Percentiles rank a stretch among this genome's conserved stretches.
phyloP scores from a whole-genome alignment of 2,888 invertebrate species.

The Campaea margaritaria region DNA sequence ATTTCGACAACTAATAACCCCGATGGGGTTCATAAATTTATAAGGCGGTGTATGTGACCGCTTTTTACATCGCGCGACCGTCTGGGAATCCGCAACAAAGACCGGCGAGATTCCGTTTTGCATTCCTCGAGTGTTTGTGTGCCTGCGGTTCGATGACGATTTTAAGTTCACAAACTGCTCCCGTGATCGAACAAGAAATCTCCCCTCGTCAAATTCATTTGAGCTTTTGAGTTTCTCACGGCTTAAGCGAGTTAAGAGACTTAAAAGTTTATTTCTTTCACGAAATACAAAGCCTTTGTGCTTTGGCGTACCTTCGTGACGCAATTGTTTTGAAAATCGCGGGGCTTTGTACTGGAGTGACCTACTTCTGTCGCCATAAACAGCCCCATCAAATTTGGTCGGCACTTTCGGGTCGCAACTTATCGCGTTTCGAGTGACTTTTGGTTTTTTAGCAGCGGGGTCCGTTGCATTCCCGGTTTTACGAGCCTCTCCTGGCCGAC shows the following conservation, averaged over 20 bases:
- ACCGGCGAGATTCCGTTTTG: constrained; percentile 79
- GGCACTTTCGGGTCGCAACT: constrained; percentile 63
- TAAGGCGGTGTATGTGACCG: constrained; percentile 74
- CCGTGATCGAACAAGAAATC: constrained; percentile 57
- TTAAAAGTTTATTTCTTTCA: constrained; percentile 39
- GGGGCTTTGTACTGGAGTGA: constrained; percentile 62
- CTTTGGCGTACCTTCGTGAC: constrained; percentile 31
- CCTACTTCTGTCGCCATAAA: constrained; percentile 76
- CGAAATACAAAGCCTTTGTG: constrained; percentile 27
- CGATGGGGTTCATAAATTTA: constrained; percentile 58
- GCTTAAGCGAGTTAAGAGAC: constrained; percentile 37
- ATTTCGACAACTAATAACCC: constrained; percentile 78
- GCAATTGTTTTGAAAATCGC: constrained; percentile 41
- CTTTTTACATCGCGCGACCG: constrained; percentile 76
- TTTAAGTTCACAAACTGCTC: constrained; percentile 66
- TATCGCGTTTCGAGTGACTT: constrained; percentile 60
- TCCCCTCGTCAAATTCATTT: constrained; percentile 32
- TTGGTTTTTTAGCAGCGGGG: constrained; percentile 70
- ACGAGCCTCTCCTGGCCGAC: constrained; percentile 75
- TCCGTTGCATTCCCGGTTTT: constrained; percentile 81
- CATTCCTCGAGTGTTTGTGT: constrained; percentile 75
- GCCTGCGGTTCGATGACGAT: constrained; percentile 63
- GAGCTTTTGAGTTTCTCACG: constrained; percentile 22
- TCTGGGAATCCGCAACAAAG: constrained; percentile 84
- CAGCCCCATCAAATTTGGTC: constrained; percentile 71